Base-by-base conservation (phyloP, 2,113 vertebrate genomes). In the Corythaixoides concolor region DNA sequence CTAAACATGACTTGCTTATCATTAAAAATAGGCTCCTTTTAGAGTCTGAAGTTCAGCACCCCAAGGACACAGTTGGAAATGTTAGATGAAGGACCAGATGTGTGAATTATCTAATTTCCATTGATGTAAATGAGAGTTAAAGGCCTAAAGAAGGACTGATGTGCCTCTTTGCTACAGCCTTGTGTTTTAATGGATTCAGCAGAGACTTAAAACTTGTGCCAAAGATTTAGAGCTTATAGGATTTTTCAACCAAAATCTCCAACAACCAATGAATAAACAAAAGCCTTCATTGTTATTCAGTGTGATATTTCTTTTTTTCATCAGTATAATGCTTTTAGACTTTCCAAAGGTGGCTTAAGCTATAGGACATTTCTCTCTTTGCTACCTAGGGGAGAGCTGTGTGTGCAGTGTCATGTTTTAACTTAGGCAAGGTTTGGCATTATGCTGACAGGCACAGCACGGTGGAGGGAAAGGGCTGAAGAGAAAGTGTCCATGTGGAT, bases 61-160 rank as follows among this genome's bases (percentile, higher is more conserved):
- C 60, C n/a, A 68, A 85, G 66, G 33, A 60, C 60, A 49, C 8
- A 35, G 43, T 12, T 85, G 66, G 79, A 69, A 84, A 93, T 55
- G 55, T 74, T 70, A 86, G 82, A 77, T 0, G 0, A 74, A 85
- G 53, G n/a, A 92, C 21, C 77, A 96, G 84, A 94, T 91, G 80
- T 79, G 66, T 85, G 70, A 97, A 96, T 94, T 91, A 82, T 68
- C 69, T 93, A 39, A 95, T 96, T 95, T 87, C 39, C 81, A 93
- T 69, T 82, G 62, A 89, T 93, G 39, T 56, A 93, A 85, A 95
- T 60, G 43, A 39, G 24, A 91, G 69, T 50, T 82, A 81, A 95
- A 72, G 56, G 35, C 43, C 80, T 87, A 78, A 91, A 89, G 84
- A 89, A 85, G 69, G 23, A 84, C 70, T 28, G 35, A 79, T 78